Percentiles rank a stretch among this genome's conserved stretches.
Conservation (phyloP, 92 coral and sea anemone species). For the Plumapathes pennacea region DNA sequence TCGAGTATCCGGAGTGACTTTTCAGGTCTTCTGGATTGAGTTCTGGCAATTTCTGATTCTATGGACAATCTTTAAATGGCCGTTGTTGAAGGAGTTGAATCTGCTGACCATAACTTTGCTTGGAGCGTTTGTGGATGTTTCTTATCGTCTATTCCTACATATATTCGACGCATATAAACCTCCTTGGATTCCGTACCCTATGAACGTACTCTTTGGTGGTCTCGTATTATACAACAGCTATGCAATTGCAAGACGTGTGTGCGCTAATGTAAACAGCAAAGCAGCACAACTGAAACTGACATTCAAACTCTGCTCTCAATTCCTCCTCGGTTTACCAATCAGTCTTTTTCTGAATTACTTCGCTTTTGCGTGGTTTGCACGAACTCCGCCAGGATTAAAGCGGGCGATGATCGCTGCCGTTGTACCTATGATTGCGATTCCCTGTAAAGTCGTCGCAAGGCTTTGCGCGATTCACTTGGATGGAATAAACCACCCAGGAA, state of each 20-base stretch:
- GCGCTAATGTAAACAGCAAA: not conserved
- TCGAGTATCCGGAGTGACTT: conserved; percentile 35
- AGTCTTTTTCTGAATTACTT: conserved; percentile 27
- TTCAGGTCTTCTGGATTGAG: conserved; percentile 49
- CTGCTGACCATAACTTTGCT: conserved; percentile 35
- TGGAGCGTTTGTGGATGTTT: conserved; percentile 29
- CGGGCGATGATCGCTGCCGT: conserved; percentile 36
- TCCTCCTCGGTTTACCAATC: conserved; percentile 40
- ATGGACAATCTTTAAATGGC: conserved; percentile 42
- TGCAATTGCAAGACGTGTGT: conserved; percentile 23
- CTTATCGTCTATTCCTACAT: conserved; percentile 33
- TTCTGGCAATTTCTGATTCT: conserved; percentile 50
- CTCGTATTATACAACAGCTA: conserved; percentile 20
- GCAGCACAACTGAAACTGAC: conserved; percentile 5
- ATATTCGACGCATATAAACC: conserved; percentile 32
- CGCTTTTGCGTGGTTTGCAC: conserved; percentile 37
- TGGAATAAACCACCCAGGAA: conserved; percentile 47
- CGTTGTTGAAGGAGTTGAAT: conserved; percentile 35
- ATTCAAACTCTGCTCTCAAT: conserved; percentile 44
- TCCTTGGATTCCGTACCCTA: conserved; percentile 44
- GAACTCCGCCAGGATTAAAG: too few relatives aligned
- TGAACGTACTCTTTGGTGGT: conserved; percentile 9
- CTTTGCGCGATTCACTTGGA: conserved; percentile 33
- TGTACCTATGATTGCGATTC: conserved; percentile 32
- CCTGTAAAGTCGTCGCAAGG: conserved; percentile 44